Percentiles rank a stretch among this genome's conserved stretches.
phyloP scores from a whole-genome alignment of 1,140 invertebrate genomes.

The Magallana gigas region DNA sequence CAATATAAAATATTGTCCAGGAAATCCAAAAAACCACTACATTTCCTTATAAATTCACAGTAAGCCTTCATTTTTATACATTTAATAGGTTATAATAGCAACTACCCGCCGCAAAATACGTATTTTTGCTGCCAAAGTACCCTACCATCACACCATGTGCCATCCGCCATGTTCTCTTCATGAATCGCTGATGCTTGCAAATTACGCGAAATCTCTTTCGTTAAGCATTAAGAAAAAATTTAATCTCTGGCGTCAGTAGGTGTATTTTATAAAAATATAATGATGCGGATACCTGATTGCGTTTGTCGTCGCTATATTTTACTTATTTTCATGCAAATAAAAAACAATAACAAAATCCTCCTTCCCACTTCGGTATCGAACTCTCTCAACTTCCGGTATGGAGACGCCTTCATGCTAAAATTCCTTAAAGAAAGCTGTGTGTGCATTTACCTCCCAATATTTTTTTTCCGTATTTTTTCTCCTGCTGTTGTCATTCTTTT shows the following conservation, averaged over 20 bases:
- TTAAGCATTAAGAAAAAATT: constrained; percentile 1
- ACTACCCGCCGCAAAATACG: neutral
- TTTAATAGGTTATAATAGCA: neutral
- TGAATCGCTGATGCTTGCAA: constrained; percentile 35
- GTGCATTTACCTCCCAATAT: too few species aligned
- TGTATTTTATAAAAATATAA: constrained; percentile 3
- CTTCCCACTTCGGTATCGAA: constrained; percentile 22
- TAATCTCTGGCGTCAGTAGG: neutral
- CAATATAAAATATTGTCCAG: neutral
- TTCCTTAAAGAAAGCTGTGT: neutral
- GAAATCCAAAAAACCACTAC: neutral
- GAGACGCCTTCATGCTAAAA: neutral
- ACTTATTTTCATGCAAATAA: constrained; percentile 23
- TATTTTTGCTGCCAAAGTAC: neutral
- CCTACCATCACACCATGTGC: constrained; percentile 12
- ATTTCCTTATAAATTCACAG: too few species aligned
- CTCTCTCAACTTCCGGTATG: constrained; percentile 3
- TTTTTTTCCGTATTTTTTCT: too few species aligned
- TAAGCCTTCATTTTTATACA: neutral
- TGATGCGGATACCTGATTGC: neutral
- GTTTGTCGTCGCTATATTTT: constrained; percentile 1
- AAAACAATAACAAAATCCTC: constrained; percentile 35
- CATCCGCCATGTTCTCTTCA: constrained; percentile 20
- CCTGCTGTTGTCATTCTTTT: too few species aligned
- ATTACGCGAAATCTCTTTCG: constrained; percentile 18